Evolutionary conservation across 2,888 invertebrate genomes (phyloP).

Genomic region (Octonoba sinensis): DNA sequence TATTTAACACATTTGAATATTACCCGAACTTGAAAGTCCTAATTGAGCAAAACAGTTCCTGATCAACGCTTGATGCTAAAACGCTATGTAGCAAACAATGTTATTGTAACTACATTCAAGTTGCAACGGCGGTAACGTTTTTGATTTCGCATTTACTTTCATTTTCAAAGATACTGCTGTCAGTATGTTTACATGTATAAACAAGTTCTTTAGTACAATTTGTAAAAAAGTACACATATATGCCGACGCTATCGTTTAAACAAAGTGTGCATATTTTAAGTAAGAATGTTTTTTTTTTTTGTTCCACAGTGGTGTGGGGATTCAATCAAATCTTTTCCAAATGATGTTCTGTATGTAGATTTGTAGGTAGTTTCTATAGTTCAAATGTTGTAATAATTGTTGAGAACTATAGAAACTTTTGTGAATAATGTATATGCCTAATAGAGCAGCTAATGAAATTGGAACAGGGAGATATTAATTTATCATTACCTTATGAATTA

Average conservation of each 20-base stretch:
- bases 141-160: no score
- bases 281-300: slow-evolving; percentile 18
- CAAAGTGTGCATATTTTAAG: slow-evolving; percentile 47
- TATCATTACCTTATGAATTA: no score
- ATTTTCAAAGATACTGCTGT: no score
- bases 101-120: no score
- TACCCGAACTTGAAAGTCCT: no score
- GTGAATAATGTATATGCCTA: background rate
- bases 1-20: no score
- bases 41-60: no score
- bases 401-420: slow-evolving; percentile 50
- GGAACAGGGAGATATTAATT: no score
- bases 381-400: slow-evolving; percentile 57
- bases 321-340: slow-evolving; percentile 8
- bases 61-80: no score
- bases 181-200: slow-evolving; percentile 49
- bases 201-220: slow-evolving; percentile 49
- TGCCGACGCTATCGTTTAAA: background rate
- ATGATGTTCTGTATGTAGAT: slow-evolving; percentile 45
- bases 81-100: no score
- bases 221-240: slow-evolving; percentile 16
- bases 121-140: no score
- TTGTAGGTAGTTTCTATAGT: slow-evolving; percentile 61
- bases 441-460: no score
- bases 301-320: slow-evolving; percentile 38